These are phyloP conservation scores for Prinia subflava DNA, from an alignment of 2,113 vertebrate species.

Conservation along the genomic window DNA sequence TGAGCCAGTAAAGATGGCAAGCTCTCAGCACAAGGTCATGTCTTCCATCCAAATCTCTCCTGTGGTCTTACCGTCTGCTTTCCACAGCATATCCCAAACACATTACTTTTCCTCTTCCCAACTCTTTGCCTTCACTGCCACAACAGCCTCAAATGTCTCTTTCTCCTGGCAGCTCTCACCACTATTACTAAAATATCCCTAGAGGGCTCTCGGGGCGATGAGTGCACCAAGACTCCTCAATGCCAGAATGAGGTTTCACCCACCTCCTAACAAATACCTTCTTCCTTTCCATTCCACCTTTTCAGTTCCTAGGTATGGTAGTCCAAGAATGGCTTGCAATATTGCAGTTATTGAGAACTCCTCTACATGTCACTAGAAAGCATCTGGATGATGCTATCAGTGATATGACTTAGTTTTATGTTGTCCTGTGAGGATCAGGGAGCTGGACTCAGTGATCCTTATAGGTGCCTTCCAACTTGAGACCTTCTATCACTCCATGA, in stretches of 20 bases:
- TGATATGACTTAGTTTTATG: not conserved
- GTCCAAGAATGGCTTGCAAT: not conserved
- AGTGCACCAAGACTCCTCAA: not conserved
- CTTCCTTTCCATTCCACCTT: not conserved
- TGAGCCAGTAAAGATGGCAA: not conserved
- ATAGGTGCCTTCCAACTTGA: not conserved
- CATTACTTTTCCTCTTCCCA: not conserved
- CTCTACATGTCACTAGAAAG: not conserved
- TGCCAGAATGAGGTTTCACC: not conserved
- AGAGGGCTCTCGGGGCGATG: not conserved
- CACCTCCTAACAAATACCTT: not conserved
- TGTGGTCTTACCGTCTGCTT: not conserved
- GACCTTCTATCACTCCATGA: not conserved
- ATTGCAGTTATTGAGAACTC: not conserved
- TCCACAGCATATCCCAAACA: not conserved
- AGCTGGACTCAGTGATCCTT: not conserved
- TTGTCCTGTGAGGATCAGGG: not conserved
- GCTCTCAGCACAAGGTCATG: not conserved
- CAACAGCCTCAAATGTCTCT: not conserved
- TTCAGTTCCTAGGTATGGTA: not conserved
- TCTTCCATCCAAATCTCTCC: not conserved
- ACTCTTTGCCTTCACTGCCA: not conserved
- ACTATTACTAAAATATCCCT: not conserved
- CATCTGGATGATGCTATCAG: not conserved
- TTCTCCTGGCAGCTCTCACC: not conserved